These are phyloP conservation scores for Graphium colonna DNA, from an alignment of 2,888 invertebrate species.

Conservation along the genomic window DNA sequence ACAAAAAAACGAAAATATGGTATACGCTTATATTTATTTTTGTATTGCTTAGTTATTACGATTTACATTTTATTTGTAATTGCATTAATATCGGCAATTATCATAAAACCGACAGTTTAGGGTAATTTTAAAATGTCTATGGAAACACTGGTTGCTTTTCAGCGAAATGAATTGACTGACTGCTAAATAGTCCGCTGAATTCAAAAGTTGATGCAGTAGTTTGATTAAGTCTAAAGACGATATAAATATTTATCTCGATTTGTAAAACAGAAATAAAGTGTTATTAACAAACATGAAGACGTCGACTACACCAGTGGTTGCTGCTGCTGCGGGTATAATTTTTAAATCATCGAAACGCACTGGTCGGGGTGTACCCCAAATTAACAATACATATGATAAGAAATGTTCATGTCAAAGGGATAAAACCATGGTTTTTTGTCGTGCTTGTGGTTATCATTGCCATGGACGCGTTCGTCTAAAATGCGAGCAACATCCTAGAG, in stretches of 20 bases:
- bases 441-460: constrained; percentile 68
- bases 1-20: too few relatives aligned
- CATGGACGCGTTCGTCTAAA: constrained; percentile 66
- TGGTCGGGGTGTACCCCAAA: constrained; percentile 64
- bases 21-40: too few relatives aligned
- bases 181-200: too few relatives aligned
- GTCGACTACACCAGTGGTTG: constrained; percentile 55
- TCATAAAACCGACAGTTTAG: too few relatives aligned
- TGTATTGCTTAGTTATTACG: too few relatives aligned
- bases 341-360: constrained; percentile 45
- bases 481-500: constrained; percentile 64
- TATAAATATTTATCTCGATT: too few relatives aligned
- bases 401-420: constrained; percentile 62
- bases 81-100: too few relatives aligned
- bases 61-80: too few relatives aligned
- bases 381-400: constrained; percentile 44
- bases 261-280: too few relatives aligned
- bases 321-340: constrained; percentile 57
- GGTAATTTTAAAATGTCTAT: too few relatives aligned
- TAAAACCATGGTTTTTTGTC: constrained; percentile 67
- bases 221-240: too few relatives aligned
- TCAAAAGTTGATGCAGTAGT: not conserved
- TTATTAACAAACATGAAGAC: too few relatives aligned
- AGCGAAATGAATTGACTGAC: constrained; percentile 4
- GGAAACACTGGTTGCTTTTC: not conserved